Conservation (phyloP, 2,113 vertebrate genomes). For the Aspidoscelis tigris region DNA sequence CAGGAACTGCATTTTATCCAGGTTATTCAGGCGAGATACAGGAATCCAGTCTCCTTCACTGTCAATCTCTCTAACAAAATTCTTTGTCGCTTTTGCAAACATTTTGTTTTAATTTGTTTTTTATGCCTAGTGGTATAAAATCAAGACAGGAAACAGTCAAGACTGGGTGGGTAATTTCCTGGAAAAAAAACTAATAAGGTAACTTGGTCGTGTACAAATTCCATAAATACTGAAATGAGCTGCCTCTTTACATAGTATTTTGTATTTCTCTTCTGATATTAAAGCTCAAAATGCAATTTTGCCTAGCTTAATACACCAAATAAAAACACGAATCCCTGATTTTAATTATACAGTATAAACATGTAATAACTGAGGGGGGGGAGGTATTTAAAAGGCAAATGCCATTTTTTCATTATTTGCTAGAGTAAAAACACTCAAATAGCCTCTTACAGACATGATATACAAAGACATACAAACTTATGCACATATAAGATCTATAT, state of each 20-base stretch:
- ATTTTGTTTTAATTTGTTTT: slow-evolving; percentile 68
- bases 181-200: not conserved
- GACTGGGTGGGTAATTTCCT: not conserved
- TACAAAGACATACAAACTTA: too few relatives aligned
- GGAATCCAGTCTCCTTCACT: slow-evolving; percentile 83
- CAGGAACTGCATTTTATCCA: slow-evolving; percentile 80
- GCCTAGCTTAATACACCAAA: not conserved
- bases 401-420: not conserved
- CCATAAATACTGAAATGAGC: not conserved
- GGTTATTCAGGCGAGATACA: slow-evolving; percentile 84
- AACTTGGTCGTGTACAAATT: not conserved
- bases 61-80: slow-evolving; percentile 89
- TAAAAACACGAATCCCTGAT: not conserved
- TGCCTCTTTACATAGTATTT: not conserved
- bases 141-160: not conserved
- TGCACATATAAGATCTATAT: too few relatives aligned
- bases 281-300: not conserved
- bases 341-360: not conserved
- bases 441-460: too few relatives aligned
- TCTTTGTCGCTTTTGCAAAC: slow-evolving; percentile 92
- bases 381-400: not conserved
- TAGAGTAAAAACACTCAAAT: not conserved
- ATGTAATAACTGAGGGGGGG: not conserved
- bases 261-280: not conserved
- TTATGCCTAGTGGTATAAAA: slow-evolving; percentile 50